These are phyloP conservation scores for Sardinella longiceps DNA, from an alignment of 2,797 vertebrate species.

Conservation along the genomic window DNA sequence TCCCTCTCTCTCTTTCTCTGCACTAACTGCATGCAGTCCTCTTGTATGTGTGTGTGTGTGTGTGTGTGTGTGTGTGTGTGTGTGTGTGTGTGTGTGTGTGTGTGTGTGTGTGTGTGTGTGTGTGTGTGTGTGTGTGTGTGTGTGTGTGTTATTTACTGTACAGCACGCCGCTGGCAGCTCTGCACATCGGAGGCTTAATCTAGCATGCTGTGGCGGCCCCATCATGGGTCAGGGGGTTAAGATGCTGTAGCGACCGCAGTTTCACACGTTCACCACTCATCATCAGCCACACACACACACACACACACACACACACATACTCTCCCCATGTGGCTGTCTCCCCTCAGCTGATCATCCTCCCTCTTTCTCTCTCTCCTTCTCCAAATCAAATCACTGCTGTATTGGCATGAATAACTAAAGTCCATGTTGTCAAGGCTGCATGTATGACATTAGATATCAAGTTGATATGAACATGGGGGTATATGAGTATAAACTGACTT, in stretches of 20 bases:
- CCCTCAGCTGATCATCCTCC: not conserved
- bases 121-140: not conserved
- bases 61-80: slow-evolving; percentile 4
- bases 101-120: slow-evolving; percentile 16
- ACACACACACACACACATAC: not conserved
- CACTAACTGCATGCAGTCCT: not conserved
- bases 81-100: slow-evolving; percentile 14
- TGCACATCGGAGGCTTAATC: not conserved
- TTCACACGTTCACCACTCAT: not conserved
- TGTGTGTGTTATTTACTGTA: slow-evolving; percentile 10
- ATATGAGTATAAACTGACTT: slow-evolving; percentile 10
- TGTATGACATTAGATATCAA: too few species aligned
- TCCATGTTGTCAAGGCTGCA: too few species aligned
- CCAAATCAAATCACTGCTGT: not conserved
- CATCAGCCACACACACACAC: not conserved
- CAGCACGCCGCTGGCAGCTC: not conserved
- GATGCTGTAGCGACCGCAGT: not conserved
- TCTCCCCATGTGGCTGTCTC: not conserved
- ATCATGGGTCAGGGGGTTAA: not conserved
- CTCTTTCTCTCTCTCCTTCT: slow-evolving; percentile 29
- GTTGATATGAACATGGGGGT: too few species aligned
- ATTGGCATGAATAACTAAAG: too few species aligned
- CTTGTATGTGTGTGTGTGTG: not conserved
- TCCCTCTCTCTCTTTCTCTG: not conserved
- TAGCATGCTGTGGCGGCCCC: slow-evolving; percentile 12